Conservation (phyloP, 92 coral and sea anemone genomes). For the Chrysogorgia sp. region DNA sequence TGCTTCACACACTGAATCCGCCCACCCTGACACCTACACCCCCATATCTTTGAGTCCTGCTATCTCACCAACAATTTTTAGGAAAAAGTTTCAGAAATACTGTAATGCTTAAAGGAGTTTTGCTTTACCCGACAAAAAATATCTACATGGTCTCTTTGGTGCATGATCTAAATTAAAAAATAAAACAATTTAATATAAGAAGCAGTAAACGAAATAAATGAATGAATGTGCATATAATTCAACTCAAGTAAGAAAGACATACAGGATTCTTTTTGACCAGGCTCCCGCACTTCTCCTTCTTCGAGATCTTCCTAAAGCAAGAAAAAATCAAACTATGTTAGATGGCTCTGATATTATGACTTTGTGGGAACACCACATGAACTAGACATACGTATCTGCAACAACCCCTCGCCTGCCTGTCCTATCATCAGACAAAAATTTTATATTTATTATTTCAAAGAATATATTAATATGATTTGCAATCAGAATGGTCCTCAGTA, state of each 20-base stretch:
- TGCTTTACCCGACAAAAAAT: conserved; percentile 71
- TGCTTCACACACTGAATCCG: too few species aligned
- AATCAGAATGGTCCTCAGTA: too few species aligned
- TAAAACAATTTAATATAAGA: not conserved
- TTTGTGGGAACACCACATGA: not conserved
- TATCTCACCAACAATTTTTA: not conserved
- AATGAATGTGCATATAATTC: not conserved
- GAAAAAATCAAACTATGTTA: not conserved
- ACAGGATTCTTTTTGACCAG: conserved; percentile 54
- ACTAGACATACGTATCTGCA: too few species aligned
- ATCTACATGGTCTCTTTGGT: conserved; percentile 77
- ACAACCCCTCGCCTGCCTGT: too few species aligned
- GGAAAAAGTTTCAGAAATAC: not conserved
- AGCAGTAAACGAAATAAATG: not conserved
- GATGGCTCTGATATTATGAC: not conserved
- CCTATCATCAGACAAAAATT: too few species aligned
- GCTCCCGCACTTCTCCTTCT: conserved; percentile 94
- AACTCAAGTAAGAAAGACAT: too few species aligned
- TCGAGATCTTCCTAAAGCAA: conserved; percentile 75
- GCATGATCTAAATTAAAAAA: conserved; percentile 31
- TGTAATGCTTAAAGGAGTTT: too few species aligned
- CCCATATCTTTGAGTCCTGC: too few species aligned
- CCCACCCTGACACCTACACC: too few species aligned
- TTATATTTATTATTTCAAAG: too few species aligned
- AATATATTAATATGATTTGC: too few species aligned